Percentiles rank a stretch among this genome's conserved stretches.
Evolutionary conservation across 2,797 vertebrate species (phyloP).

Genomic region (Darevskia nairensis): DNA sequence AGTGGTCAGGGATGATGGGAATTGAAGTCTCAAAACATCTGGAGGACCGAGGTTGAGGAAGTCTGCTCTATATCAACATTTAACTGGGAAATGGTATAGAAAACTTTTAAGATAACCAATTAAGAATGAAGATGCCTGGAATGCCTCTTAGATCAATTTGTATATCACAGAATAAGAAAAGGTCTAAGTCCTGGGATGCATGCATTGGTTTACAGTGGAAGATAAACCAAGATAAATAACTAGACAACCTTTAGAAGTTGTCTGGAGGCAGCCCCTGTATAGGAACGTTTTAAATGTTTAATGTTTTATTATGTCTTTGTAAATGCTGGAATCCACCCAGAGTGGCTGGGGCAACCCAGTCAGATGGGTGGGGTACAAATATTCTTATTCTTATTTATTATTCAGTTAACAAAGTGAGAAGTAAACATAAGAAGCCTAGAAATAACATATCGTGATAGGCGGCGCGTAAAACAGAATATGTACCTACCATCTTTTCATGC

Average conservation of each 20-base stretch:
- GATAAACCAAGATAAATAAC: neutral
- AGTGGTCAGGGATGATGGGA: no score
- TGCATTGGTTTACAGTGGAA: neutral
- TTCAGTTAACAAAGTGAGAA: neutral
- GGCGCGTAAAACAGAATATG: neutral
- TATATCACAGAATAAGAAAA: neutral
- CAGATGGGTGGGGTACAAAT: no score
- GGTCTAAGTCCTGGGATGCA: neutral
- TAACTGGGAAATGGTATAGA: neutral
- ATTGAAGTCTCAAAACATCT: no score
- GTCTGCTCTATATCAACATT: neutral
- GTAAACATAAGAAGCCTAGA: neutral
- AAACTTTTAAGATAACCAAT: neutral
- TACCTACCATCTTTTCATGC: neutral
- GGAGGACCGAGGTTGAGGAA: no score
- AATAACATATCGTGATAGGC: neutral
- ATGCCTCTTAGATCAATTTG: neutral
- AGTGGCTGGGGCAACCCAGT: no score
- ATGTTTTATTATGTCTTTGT: no score
- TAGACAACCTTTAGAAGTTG: no score
- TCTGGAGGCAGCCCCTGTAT: no score
- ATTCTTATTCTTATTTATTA: no score
- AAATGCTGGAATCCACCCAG: no score
- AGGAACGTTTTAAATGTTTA: no score
- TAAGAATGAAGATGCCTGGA: neutral